Base-by-base conservation (phyloP, 1,140 invertebrate species). In the Manduca sexta region DNA sequence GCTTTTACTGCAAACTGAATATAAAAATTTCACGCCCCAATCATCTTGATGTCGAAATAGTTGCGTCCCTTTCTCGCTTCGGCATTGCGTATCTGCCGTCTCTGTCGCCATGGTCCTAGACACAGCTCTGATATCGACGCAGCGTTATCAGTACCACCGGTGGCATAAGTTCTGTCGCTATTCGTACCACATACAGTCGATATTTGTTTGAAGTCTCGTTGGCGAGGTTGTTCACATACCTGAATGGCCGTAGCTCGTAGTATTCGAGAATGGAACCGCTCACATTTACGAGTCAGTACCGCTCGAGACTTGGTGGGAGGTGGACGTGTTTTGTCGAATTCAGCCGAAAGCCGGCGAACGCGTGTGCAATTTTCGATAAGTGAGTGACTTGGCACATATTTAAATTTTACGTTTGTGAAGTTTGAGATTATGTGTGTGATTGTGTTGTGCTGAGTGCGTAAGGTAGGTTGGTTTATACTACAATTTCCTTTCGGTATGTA, bases 111-210 rank as follows among this genome's bases (percentile, higher is more conserved):
- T 37, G 62, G 64, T 80, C 74, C 77, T 81, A 84, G 80, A 78
- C 77, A 64, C 66, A 69, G 73, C 56, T 68, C 61, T 81, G 80
- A 78, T 84, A 84, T 84, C 80, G 80, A 84, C 80, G 77, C 75
- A 79, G 70, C 62, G 74, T 83, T 83, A 83, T 83, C 77, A 26
- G 21, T 26, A 26, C 21, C 21, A 80, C 60, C 65, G 48, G 14
- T 31, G 18, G 16, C 10, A 14, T 5, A 30, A 18, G 16, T 40
- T 40, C 41, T 43, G 14, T 30, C 18, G 21, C n/a, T 30, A 10
- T 10, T 3, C 3, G 7, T 30, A 18, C n/a, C 12, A 30, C 21
- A 29, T 81, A 74, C 31, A 65, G 72, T 66, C 49, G 33, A 67
- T 47, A 64, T 74, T 81, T 10, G 52, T 45, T 56, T 73, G 74